Evolutionary conservation across 2,797 vertebrate genomes (phyloP), one percentile per base, ranked within the genome.

Genomic region (Morus bassanus): DNA sequence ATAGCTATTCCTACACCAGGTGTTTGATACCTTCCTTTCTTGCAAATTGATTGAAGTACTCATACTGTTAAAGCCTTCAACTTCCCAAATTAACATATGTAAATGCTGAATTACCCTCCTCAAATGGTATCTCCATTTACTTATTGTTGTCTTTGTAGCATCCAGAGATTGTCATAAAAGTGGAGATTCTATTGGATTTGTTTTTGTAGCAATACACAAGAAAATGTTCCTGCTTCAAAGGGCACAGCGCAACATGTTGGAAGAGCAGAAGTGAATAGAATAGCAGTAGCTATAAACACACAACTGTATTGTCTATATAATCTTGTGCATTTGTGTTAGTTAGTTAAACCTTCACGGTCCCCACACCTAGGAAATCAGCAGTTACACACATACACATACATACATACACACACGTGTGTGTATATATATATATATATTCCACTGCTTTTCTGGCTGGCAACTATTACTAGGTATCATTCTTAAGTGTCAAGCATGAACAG

Each of bases 351-450:
- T 23, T 61, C 31, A 41, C 24, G n/a, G 19, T 60, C 15, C 11
- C 10, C 17, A 67, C 30, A 51, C 7, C 33, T 53, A 53, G 11
- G 19, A 61, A 75, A 65, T 25, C 37, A 43, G 23, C 10, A 33
- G n/a, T 41, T 33, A 37, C 4, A 37, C 5, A 46, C 33, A 35
- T 2, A 22, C 13, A 22, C 2, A 22, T 1, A 9, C 2, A 19
- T 1, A 9, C 6, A 13, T 4, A 22, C 2, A 19, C 7, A 30
- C 8, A 35, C 5, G 37, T 39, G 37, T 39, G 37, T 39, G 37
- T 39, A 10, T 10, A 2, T 21, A 5, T 18, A 39, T 30, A 9
- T 28, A 54, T 2, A 30, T 56, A 61, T 63, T 73, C 56, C 30
- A 61, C 11, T 64, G 5, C 1, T 56, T 57, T 79, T 73, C 8